Percentiles rank a stretch among this genome's conserved stretches.
Evolutionary conservation across 2,113 vertebrate genomes (phyloP).

Genomic region (Lagopus leucura): DNA sequence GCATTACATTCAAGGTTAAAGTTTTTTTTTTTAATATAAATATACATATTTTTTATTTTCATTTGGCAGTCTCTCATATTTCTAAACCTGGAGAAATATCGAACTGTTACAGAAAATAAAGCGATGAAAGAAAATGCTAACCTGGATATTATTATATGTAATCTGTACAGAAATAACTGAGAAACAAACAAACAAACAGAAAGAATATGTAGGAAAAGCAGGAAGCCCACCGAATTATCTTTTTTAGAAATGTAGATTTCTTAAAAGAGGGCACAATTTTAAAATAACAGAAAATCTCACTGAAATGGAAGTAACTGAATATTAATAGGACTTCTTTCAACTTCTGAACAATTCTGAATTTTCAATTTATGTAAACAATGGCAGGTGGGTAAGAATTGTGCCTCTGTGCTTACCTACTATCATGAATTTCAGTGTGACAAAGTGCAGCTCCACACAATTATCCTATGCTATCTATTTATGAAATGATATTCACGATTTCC

Average conservation of each 20-base stretch:
- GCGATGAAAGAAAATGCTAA: not conserved
- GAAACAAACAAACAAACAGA: not conserved
- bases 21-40: not conserved
- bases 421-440: not conserved
- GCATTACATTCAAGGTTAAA: not conserved
- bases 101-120: conserved; percentile 15
- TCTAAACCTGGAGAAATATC: not conserved
- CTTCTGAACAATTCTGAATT: not conserved
- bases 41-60: not conserved
- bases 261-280: not conserved
- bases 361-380: not conserved
- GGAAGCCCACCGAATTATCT: not conserved
- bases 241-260: not conserved
- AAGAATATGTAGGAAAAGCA: not conserved
- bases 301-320: not conserved
- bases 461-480: not conserved
- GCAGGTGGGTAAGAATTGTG: not conserved
- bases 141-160: not conserved
- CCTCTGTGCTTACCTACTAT: not conserved
- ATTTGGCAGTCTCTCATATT: not conserved
- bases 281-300: not conserved
- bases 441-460: conserved; percentile 6
- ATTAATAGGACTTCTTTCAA: not conserved
- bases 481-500: conserved; percentile 37
- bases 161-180: not conserved